Evolutionary conservation across 2,113 vertebrate species (phyloP), one percentile per base, ranked within the genome.

Genomic region (Cinclus cinclus): DNA sequence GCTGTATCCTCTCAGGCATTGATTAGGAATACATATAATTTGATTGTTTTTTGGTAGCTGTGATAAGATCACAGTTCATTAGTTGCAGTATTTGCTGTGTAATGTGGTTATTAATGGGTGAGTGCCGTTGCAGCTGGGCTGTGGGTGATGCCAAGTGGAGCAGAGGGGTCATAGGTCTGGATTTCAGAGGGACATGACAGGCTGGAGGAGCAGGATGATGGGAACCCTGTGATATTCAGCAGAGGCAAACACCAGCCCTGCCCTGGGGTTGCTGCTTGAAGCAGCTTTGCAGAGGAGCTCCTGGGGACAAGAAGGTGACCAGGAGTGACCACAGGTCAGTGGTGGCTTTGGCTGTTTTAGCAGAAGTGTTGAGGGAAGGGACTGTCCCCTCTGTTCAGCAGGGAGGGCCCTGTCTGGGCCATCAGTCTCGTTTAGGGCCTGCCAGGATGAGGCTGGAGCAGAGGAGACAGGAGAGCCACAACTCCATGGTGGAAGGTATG

Each of bases 401-500:
- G 39, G 60, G 12, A 37, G 33, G 30, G 25, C 16, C 9, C 49
- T 4, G 0, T 25, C 28, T 33, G 35, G 22, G 49, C 23, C 3
- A 11, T 46, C 23, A 39, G 2, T 41, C 44, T 7, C 4, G 8
- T 30, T 11, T 69, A 64, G 82, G 74, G 27, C 4, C 42, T 7
- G 4, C 41, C 35, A 37, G 55, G 23, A 5, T 3, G 15, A 31
- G 42, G 10, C 46, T 65, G 64, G 33, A 56, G 62, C 5, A 15
- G 41, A 76, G 81, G n/a, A 60, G 20, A 14, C 35, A 23, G 35
- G 10, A 56, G 17, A 37, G 9, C 28, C 60, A 41, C 13, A 58
- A 56, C 31, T 79, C 18, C 0, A 0, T 15, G 59, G 4, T 69
- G 39, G 31, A 52, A 24, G 19, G 12, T 23, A 49, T 0, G 10